phyloP scores from a whole-genome alignment of 92 coral and sea anemone genomes.

The Paragorgia papillata region DNA sequence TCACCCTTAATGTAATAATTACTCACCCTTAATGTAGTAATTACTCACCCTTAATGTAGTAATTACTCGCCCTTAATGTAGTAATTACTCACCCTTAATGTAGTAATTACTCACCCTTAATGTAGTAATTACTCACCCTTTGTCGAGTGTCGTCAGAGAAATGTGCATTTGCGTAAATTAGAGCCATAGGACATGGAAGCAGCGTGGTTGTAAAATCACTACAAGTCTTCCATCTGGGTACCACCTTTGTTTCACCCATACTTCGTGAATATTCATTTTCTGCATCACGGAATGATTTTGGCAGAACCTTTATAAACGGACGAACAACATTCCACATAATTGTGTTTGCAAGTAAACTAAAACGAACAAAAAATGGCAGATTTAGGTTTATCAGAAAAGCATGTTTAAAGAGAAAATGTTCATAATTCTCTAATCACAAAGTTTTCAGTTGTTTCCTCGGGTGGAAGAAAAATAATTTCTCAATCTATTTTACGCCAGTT shows the following conservation, averaged over 20 bases:
- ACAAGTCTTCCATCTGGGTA: not conserved
- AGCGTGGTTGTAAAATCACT: not conserved
- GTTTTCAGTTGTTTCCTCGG: no score
- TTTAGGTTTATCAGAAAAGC: no score
- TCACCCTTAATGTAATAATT: no score
- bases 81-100: no score
- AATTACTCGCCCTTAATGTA: no score
- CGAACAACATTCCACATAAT: constrained; percentile 22
- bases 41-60: no score
- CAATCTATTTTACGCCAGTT: no score
- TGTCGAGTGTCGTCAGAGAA: not conserved
- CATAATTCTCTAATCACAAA: no score
- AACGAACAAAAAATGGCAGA: constrained; percentile 1
- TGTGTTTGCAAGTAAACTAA: constrained; percentile 8
- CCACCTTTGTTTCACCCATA: not conserved
- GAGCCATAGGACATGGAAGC: not conserved
- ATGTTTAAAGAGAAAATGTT: no score
- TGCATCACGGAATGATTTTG: not conserved
- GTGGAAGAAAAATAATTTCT: no score
- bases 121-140: constrained; percentile 14
- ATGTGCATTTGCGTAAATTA: not conserved
- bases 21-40: no score
- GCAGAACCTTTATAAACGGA: not conserved
- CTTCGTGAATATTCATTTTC: not conserved
- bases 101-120: no score